phyloP scores from a whole-genome alignment of 2,797 vertebrate species.

The Enteromius unitaeniatus region DNA sequence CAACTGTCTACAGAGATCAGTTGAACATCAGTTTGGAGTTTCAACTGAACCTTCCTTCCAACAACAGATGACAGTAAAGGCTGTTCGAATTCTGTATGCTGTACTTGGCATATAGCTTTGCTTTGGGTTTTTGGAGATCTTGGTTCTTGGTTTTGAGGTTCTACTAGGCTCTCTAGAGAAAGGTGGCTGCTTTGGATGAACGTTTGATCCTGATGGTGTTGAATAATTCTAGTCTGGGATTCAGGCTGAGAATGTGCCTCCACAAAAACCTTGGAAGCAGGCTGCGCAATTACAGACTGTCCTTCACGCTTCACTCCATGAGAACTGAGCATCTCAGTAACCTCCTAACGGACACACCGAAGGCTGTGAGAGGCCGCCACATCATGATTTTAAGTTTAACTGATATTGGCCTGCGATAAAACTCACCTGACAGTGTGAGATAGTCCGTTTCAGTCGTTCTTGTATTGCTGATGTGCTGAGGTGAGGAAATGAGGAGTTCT shows the following conservation, averaged over 20 bases:
- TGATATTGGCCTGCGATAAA: not conserved
- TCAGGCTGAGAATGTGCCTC: conserved; percentile 47
- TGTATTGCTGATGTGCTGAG: conserved; percentile 67
- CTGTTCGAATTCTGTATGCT: conserved; percentile 29
- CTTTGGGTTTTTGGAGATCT: conserved; percentile 1
- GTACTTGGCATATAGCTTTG: conserved; percentile 5
- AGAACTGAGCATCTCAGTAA: conserved; percentile 55
- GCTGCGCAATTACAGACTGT: conserved; percentile 32
- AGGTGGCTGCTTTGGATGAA: conserved; percentile 28
- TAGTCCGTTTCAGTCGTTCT: conserved; percentile 68
- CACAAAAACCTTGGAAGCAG: conserved; percentile 53
- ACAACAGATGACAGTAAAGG: conserved; percentile 13
- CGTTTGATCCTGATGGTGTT: conserved; percentile 30
- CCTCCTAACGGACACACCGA: conserved; percentile 53
- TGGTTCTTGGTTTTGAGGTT: conserved; percentile 28
- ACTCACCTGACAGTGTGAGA: conserved; percentile 54
- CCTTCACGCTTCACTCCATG: conserved; percentile 44
- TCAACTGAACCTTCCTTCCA: conserved; percentile 11
- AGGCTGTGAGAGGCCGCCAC: not conserved
- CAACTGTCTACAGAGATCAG: conserved; percentile 4
- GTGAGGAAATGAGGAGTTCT: conserved; percentile 65
- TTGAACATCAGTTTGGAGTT: conserved; percentile 33
- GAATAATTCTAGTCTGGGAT: conserved; percentile 20
- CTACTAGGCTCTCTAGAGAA: not conserved
- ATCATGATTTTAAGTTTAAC: not conserved